Evolutionary conservation across 2,888 invertebrate genomes (phyloP).

Genomic region (Nudaria mundana): DNA sequence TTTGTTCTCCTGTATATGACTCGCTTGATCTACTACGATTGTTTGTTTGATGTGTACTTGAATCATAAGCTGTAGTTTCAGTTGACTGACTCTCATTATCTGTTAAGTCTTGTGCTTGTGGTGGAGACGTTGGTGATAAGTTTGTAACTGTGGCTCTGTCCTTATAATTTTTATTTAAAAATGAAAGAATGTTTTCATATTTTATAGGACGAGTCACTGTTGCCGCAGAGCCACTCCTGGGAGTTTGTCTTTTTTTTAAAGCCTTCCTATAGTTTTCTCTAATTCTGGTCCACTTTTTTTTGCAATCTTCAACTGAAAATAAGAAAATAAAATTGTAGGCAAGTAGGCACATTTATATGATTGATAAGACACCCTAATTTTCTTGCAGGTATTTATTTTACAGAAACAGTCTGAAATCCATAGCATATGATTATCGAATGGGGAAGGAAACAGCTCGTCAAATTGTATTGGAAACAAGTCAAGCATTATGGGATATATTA

Average conservation of each 20-base stretch:
- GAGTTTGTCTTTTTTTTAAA: constrained; percentile 9
- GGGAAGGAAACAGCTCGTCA: constrained; percentile 10
- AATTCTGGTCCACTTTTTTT: too few species aligned
- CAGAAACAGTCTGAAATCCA: constrained; percentile 12
- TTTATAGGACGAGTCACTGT: constrained; percentile 13
- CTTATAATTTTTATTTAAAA: constrained; percentile 12
- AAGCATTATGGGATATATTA: constrained; percentile 7
- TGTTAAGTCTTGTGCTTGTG: constrained; percentile 13
- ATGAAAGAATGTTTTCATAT: constrained; percentile 10
- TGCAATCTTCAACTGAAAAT: constrained; percentile 9
- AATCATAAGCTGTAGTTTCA: constrained; percentile 14
- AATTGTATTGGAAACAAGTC: constrained; percentile 9
- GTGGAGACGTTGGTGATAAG: constrained; percentile 15
- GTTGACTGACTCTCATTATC: constrained; percentile 13
- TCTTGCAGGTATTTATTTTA: constrained; percentile 11
- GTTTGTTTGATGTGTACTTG: constrained; percentile 11
- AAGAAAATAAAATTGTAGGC: constrained; percentile 9
- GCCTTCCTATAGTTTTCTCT: constrained; percentile 12
- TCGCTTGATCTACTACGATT: constrained; percentile 12
- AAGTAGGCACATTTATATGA: constrained; percentile 8
- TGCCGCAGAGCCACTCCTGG: constrained; percentile 11
- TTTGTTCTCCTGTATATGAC: constrained; percentile 12
- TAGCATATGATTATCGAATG: constrained; percentile 14
- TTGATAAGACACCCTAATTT: constrained; percentile 8
- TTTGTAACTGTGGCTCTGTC: constrained; percentile 13